Conservation (phyloP, 2,113 vertebrate genomes). For the Aegithalos caudatus region DNA sequence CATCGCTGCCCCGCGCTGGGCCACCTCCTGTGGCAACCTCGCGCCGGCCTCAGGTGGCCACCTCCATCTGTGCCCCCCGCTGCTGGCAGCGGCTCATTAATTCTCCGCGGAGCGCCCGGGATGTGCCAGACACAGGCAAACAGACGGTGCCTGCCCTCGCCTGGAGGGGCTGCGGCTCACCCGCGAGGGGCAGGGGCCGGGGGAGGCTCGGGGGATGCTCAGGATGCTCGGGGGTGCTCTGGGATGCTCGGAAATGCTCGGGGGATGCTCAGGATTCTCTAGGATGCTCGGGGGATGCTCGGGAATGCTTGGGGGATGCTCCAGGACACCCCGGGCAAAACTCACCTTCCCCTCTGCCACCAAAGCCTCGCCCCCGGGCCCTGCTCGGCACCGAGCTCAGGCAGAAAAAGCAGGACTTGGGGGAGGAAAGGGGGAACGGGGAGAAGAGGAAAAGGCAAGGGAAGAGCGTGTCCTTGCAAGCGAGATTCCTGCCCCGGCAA, state of each 20-base stretch:
- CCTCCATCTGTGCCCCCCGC: background rate
- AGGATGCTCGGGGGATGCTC: background rate
- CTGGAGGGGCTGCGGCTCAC: background rate
- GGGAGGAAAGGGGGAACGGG: background rate
- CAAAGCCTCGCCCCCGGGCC: background rate
- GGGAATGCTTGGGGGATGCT: background rate
- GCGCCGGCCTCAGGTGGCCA: too few species aligned
- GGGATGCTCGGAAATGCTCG: too few species aligned
- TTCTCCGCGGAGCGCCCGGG: background rate
- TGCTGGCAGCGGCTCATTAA: background rate
- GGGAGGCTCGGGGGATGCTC: background rate
- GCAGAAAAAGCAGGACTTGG: background rate
- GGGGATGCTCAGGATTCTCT: background rate
- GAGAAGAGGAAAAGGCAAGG: background rate
- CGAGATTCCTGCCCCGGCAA: background rate
- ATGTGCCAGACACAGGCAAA: constrained; percentile 44
- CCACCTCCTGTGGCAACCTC: background rate
- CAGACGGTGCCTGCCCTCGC: background rate
- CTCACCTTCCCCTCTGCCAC: background rate
- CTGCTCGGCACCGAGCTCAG: background rate
- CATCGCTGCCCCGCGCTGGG: background rate
- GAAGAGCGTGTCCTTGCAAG: background rate
- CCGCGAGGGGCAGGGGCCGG: background rate
- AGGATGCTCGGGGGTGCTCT: too few species aligned
- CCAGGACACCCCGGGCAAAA: rapidly evolving